A percentile compares a stretch with the other conserved stretches of the same genome.
Conservation (phyloP, 1,140 invertebrate genomes). For the Eupeodes corollae region DNA sequence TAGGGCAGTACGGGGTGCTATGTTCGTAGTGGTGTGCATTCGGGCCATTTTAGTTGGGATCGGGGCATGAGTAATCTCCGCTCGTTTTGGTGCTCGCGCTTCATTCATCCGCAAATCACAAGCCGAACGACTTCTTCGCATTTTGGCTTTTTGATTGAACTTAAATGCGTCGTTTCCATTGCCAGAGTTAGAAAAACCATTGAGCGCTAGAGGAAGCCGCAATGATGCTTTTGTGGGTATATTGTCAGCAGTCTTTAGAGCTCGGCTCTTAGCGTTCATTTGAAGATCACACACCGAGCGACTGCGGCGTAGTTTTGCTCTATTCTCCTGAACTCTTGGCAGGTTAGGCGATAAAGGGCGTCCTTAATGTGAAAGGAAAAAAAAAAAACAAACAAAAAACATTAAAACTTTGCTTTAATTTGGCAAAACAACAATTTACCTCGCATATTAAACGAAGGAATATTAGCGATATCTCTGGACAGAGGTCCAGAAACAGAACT, state of each 20-base stretch:
- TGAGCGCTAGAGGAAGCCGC: no score
- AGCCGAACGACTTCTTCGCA: conserved; percentile 28
- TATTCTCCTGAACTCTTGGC: neutral
- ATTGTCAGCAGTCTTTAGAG: no score
- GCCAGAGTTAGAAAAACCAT: no score
- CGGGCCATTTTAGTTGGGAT: conserved; percentile 22
- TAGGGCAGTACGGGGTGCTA: neutral
- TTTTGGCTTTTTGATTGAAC: conserved; percentile 6
- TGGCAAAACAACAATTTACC: conserved; percentile 16
- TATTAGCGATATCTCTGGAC: conserved; percentile 4
- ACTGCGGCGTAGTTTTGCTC: neutral
- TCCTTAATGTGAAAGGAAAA: no score
- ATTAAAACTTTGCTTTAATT: conserved; percentile 12
- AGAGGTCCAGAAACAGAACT: conserved; percentile 8
- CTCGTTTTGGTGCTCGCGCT: conserved; percentile 12
- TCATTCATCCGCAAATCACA: conserved; percentile 20
- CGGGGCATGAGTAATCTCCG: conserved; percentile 11
- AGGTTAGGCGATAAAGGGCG: conserved; percentile 26
- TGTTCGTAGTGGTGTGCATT: conserved; percentile 2
- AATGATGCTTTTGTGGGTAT: no score
- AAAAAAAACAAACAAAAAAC: conserved; percentile 1
- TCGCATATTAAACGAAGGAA: conserved; percentile 18
- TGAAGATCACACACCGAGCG: conserved; percentile 3
- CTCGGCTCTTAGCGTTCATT: neutral
- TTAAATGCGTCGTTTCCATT: neutral